Conservation (phyloP, 2,888 invertebrate genomes). For the Seira sanloemensis region DNA sequence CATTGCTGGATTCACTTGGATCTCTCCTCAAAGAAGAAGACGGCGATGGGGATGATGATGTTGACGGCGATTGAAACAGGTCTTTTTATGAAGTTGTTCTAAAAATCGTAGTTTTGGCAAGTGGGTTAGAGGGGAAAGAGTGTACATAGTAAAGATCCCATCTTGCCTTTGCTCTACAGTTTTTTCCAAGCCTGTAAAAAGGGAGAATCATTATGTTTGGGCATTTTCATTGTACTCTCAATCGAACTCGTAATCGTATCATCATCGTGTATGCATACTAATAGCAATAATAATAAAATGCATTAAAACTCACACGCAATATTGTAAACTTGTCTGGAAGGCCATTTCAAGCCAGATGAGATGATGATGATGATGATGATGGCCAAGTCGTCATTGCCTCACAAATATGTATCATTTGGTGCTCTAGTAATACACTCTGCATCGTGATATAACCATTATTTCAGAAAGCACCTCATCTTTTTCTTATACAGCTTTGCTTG, state of each 20-base stretch:
- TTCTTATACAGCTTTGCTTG: too few species aligned
- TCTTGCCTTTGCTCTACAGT: too few species aligned
- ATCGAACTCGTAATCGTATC: conserved; percentile 15
- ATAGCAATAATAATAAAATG: conserved; percentile 21
- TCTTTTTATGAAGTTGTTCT: conserved; percentile 47
- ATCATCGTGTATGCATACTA: conserved; percentile 19
- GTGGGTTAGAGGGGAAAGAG: conserved; percentile 9
- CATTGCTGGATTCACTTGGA: neutral
- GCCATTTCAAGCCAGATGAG: conserved; percentile 12
- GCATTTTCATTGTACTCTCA: conserved; percentile 11
- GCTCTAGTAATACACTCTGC: neutral
- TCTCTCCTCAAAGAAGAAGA: neutral
- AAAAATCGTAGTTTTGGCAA: conserved; percentile 44
- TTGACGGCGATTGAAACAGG: conserved; percentile 33
- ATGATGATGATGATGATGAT: neutral
- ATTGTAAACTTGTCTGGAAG: conserved; percentile 39
- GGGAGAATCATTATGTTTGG: neutral
- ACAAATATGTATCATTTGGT: neutral
- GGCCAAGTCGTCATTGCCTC: neutral
- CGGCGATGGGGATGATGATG: neutral
- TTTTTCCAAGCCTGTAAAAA: neutral
- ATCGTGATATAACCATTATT: conserved; percentile 16
- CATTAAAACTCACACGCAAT: conserved; percentile 36
- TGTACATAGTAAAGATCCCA: too few species aligned
- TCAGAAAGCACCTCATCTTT: conserved; percentile 6